phyloP scores from a whole-genome alignment of 2,113 vertebrate species.

The Pseudolaguvia tuberculata region DNA sequence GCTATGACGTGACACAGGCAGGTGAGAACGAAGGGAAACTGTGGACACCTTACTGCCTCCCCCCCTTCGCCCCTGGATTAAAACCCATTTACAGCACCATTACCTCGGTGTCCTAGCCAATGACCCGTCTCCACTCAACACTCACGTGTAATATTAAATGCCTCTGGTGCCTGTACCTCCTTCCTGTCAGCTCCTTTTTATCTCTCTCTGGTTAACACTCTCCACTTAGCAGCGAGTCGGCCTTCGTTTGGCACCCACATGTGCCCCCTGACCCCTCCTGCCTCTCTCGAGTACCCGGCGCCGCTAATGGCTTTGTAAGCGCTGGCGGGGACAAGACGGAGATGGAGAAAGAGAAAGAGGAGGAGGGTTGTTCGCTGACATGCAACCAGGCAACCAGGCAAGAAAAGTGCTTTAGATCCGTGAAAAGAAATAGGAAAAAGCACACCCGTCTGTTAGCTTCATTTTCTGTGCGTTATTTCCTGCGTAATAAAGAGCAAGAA shows the following conservation, averaged over 20 bases:
- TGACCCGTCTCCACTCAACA: conserved; percentile 61
- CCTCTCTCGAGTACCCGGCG: conserved; percentile 42
- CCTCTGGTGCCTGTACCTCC: conserved; percentile 57
- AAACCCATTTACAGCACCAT: conserved; percentile 67
- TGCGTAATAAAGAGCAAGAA: conserved; percentile 27
- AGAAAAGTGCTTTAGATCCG: conserved; percentile 61
- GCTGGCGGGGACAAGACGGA: conserved; percentile 6
- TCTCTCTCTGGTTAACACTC: conserved; percentile 49
- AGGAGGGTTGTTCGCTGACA: conserved; percentile 36
- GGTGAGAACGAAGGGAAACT: background rate
- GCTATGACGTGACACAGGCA: background rate
- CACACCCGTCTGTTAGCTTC: conserved; percentile 39
- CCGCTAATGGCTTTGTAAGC: conserved; percentile 59
- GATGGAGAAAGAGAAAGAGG: background rate
- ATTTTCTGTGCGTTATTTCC: conserved; percentile 7
- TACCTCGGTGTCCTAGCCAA: conserved; percentile 55
- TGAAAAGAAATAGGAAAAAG: conserved; percentile 53
- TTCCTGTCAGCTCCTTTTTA: conserved; percentile 32
- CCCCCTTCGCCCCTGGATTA: conserved; percentile 55
- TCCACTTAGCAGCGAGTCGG: conserved; percentile 57
- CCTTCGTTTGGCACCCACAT: conserved; percentile 17
- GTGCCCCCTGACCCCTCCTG: conserved; percentile 35
- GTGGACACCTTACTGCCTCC: background rate
- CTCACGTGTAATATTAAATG: conserved; percentile 66
- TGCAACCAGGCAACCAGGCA: conserved; percentile 51